A percentile compares a stretch with the other conserved stretches of the same genome.
phyloP scores from a whole-genome alignment of 2,888 invertebrate species.

The Aporophyla nigra region DNA sequence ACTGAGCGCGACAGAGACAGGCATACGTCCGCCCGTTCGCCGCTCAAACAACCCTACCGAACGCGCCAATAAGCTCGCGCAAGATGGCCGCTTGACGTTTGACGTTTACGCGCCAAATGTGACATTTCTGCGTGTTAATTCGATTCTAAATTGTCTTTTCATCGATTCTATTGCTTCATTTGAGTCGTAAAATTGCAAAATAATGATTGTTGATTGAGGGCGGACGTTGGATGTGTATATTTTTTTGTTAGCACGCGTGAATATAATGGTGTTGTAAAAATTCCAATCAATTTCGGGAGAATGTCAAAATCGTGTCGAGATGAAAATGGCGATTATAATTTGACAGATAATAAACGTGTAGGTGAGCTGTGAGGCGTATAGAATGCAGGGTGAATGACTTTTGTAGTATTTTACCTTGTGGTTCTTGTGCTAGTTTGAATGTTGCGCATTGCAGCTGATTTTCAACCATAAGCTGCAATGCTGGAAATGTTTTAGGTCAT shows the following conservation, averaged over 20 bases:
- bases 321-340: conserved; percentile 56
- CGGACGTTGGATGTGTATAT: conserved; percentile 50
- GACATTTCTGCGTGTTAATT: conserved; percentile 84
- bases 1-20: conserved; percentile 81
- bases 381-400: conserved; percentile 64
- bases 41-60: conserved; percentile 79
- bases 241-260: conserved; percentile 49
- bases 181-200: conserved; percentile 71
- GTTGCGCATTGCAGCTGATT: conserved; percentile 70
- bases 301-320: conserved; percentile 42
- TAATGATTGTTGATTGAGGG: conserved; percentile 68
- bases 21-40: conserved; percentile 73
- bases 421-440: conserved; percentile 64
- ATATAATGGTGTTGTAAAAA: conserved; percentile 19
- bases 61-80: conserved; percentile 80
- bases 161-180: conserved; percentile 85
- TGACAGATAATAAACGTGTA: conserved; percentile 57
- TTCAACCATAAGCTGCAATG: conserved; percentile 64
- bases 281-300: conserved; percentile 43
- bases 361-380: conserved; percentile 45
- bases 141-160: conserved; percentile 77
- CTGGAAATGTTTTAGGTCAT: conserved; percentile 62
- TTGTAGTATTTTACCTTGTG: conserved; percentile 59
- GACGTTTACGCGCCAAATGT: conserved; percentile 89
- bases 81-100: conserved; percentile 88